A percentile compares a stretch with the other conserved stretches of the same genome.
Evolutionary conservation across 2,797 vertebrate species (phyloP).

Genomic region (Gymnocypris eckloni): DNA sequence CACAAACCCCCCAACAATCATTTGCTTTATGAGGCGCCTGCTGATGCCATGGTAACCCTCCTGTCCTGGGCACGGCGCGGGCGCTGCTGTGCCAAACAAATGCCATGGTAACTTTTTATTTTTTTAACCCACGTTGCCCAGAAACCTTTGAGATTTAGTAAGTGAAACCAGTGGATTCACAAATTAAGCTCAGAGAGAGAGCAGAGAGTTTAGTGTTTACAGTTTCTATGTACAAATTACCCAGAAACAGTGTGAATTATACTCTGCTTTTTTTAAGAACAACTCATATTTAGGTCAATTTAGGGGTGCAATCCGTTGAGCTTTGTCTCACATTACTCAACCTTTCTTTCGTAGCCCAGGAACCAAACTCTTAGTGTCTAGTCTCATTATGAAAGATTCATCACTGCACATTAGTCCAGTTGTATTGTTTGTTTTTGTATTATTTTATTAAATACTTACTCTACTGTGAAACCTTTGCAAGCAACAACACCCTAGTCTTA

Average conservation of each 20-base stretch:
- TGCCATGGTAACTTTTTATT: slow-evolving; percentile 76
- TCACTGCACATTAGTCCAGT: neutral
- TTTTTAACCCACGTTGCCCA: slow-evolving; percentile 79
- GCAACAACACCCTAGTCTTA: no score
- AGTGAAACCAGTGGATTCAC: slow-evolving; percentile 81
- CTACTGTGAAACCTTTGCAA: neutral
- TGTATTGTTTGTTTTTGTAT: neutral
- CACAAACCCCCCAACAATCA: slow-evolving; percentile 79
- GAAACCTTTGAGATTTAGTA: slow-evolving; percentile 86
- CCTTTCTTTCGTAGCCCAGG: neutral
- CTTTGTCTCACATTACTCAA: neutral
- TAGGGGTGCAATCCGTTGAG: neutral
- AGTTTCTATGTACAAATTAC: slow-evolving; percentile 68
- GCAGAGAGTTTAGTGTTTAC: slow-evolving; percentile 67
- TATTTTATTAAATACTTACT: neutral
- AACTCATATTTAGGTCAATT: neutral
- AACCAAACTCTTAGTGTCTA: neutral
- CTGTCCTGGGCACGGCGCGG: slow-evolving; percentile 79
- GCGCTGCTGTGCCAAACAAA: slow-evolving; percentile 79
- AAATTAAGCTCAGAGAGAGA: slow-evolving; percentile 66
- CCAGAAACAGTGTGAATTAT: slow-evolving; percentile 8
- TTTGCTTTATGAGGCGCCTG: slow-evolving; percentile 85
- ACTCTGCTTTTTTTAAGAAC: neutral
- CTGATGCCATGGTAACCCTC: slow-evolving; percentile 86
- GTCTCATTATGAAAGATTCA: neutral